Base-by-base conservation (phyloP, 2,797 vertebrate genomes). In the Leucoraja ocellata region DNA sequence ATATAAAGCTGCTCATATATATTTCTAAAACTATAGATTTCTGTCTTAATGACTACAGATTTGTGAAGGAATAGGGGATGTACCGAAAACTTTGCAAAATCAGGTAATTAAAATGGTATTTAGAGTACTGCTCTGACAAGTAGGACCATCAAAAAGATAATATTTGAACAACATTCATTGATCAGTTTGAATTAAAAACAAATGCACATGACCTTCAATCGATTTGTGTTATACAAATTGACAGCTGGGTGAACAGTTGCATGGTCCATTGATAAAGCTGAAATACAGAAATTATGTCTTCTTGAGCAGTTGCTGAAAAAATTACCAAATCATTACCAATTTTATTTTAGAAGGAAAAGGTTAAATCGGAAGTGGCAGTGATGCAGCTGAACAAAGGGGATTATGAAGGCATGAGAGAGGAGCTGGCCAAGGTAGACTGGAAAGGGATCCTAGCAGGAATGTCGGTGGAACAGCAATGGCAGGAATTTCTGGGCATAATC, bases 101-200 rank as follows among this genome's bases (percentile, higher is more conserved):
- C 25, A 74, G 46, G 25, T 76, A 32, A 68, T 92, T 46, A 76
- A 92, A 92, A 92, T 92, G 21, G 10, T 76, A 39, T 74, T 71
- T 14, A 76, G 46, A 74, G 25, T 92, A 46, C 7, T 58, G 11
- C 36, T 2, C 21, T 54, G 25, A 1, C 83, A 92, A 54, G 9
- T 21, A 71, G 16, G 36, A 9, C 9, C 68, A 54, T 71, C 36
- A 74, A 73, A 46, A 90, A 91, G 65, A 39, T 91, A 74, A 46
- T 76, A 74, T 54, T 74, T 91, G 36, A 73, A 91, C 21, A 91
- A 54, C 32, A 46, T 91, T 73, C 25, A 91, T 28, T 91, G 68
- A 74, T 46, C 18, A 54, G 10, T 91, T 73, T 91, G 39, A 46
- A n/a, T 71, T 25, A 13, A 74, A 13, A 54, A 74, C 28, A 91